Base-by-base conservation (phyloP, 2,888 invertebrate genomes). In the Chrysina gloriosa region DNA sequence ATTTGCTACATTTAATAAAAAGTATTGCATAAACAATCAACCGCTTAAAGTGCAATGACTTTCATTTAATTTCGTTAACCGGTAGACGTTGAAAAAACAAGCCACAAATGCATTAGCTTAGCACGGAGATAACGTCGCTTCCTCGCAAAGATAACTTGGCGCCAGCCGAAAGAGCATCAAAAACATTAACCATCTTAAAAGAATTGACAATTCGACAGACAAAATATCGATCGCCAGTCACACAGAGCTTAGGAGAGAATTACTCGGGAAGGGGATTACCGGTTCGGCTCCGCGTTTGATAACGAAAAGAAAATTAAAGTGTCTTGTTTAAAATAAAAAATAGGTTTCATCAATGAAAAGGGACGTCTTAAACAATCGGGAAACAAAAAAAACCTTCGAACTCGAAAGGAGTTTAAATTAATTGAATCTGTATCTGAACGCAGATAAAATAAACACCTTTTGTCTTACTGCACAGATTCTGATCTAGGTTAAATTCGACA, bases 141-240 rank as follows among this genome's bases (percentile, higher is more conserved):
- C 25, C 9, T 31, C 31, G 52, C 52, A 31, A 31, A 27, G 58
- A 61, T 61, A 61, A 61, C 58, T 42, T 27, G 58, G 45, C 27
- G 58, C 29, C 58, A 42, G 42, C 23, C 27, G 45, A 61, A 45
- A 42, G 58, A 9, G 58, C 58, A 61, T 61, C 58, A 61, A 61
- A 61, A 42, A 61, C 58, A 61, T 61, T 61, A 61, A 61, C 58
- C 52, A 39, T 64, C 52, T 52, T 39, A 39, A 64, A 50, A 64
- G 50, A 64, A 64, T 64, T 64, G 64, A 50, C 64, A 64, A 64
- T 64, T 64, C 52, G 52, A 64, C 64, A 52, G 52, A 52, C 64
- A 36, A 39, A 64, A 27, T 64, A 64, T 64, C 50, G 64, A 52
- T 64, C 52, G 52, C 25, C 39, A 16, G 29, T 11, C 27, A 42